Base-by-base conservation (phyloP, 2,113 vertebrate species). In the Leucopsar rothschildi region DNA sequence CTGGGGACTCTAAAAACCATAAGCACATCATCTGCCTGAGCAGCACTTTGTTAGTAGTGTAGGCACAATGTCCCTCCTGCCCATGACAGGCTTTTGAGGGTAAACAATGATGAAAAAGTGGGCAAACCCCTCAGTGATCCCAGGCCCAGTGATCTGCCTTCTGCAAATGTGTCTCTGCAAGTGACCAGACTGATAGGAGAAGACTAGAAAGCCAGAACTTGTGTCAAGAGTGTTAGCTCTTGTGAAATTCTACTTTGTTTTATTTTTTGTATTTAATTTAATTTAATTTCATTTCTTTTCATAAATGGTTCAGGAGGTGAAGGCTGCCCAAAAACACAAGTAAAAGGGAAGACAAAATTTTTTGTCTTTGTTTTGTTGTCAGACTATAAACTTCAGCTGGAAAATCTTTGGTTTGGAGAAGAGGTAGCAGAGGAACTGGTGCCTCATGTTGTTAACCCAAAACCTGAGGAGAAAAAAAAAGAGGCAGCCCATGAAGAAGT, bases 1-100 rank as follows among this genome's bases (percentile, higher is more conserved):
- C n/a, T 1, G 9, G 22, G 21, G 10, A 20, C 42, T 66, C 13
- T 44, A 39, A 57, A 76, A 76, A 22, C 6, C 28, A 17, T 6
- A 18, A 63, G 23, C 7, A 2, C 14, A 20, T 71, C 20, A 39
- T 27, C 37, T 52, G 10, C 23, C 44, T 11, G n/a, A 66, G 53
- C 27, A 76, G 15, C 0, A 0, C 15, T 66, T 52, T 44, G 9
- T 52, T 28, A 39, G 66, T 50, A 33, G 5, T 33, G 24, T 3
- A 9, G 21, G 29, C 10, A 20, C 0, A 10, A 17, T 0, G 8
- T 33, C 37, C 28, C 5, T 81, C 70, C 66, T 87, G 37, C 6
- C 29, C 8, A 7, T 28, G 29, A n/a, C 17, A 61, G 50, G 12
- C 19, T 82, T 88, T 40, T 78, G 35, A 82, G 50, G 55, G 16